phyloP scores from a whole-genome alignment of 1,140 invertebrate genomes.

The Arctopsyche grandis region DNA sequence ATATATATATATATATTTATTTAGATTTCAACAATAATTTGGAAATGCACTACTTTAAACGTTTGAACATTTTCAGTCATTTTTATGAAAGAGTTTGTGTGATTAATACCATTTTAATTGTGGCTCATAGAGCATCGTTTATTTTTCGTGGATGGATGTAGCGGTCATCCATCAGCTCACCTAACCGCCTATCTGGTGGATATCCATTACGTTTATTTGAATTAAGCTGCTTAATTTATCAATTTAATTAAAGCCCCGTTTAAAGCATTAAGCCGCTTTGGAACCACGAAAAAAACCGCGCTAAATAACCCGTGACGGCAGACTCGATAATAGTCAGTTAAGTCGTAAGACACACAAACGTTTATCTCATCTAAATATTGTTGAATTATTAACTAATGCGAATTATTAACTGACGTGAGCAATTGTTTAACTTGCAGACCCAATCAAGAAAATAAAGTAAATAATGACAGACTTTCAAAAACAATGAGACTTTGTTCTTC shows the following conservation, averaged over 20 bases:
- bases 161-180: constrained; percentile 25
- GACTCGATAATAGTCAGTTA: background rate
- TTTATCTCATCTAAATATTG: background rate
- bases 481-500: too few relatives aligned
- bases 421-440: too few relatives aligned
- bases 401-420: too few relatives aligned
- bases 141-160: background rate
- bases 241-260: constrained; percentile 54
- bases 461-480: too few relatives aligned
- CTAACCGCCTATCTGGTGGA: constrained; percentile 39
- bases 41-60: too few relatives aligned
- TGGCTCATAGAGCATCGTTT: background rate
- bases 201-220: constrained; percentile 55
- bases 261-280: constrained; percentile 36
- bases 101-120: constrained; percentile 20
- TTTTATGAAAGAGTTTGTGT: too few relatives aligned
- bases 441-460: too few relatives aligned
- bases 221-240: constrained; percentile 55
- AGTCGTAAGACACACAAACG: background rate
- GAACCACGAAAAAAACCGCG: constrained; percentile 9
- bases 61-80: too few relatives aligned
- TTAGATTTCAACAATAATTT: too few relatives aligned
- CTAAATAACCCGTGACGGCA: constrained; percentile 42
- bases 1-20: background rate
- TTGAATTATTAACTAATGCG: too few relatives aligned